Conservation (phyloP, 2,888 invertebrate species). For the Andrena dorsata region DNA sequence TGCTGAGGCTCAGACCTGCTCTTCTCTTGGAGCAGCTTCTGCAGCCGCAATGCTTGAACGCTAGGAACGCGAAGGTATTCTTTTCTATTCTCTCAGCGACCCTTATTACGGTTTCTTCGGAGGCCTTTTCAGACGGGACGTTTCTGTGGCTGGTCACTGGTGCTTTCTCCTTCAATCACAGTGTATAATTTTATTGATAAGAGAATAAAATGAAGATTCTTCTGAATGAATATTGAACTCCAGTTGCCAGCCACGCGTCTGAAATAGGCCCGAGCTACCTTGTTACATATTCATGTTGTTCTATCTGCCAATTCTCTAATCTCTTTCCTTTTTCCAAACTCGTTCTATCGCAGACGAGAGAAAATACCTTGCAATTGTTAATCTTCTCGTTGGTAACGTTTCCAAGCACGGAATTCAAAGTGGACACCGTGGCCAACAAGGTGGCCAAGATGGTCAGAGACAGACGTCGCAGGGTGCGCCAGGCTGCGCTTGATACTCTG, state of each 20-base stretch:
- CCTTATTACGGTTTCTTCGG: too few species aligned
- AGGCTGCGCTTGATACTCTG: conserved; percentile 92
- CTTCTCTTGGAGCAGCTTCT: conserved; percentile 86
- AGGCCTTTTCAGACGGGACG: too few species aligned
- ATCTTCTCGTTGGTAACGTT: conserved; percentile 92
- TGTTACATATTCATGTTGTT: too few species aligned
- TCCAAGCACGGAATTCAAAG: conserved; percentile 89
- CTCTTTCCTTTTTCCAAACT: neutral
- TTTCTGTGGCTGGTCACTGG: too few species aligned
- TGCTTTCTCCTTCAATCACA: too few species aligned
- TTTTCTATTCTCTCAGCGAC: neutral
- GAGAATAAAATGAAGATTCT: too few species aligned
- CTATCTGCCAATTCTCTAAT: neutral
- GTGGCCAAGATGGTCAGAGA: conserved; percentile 84
- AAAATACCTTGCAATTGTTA: conserved; percentile 91
- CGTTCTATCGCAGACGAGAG: conserved; percentile 86
- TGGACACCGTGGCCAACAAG: conserved; percentile 78
- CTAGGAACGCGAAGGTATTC: conserved; percentile 82
- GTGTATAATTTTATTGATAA: too few species aligned
- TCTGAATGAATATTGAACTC: too few species aligned
- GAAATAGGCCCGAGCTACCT: too few species aligned
- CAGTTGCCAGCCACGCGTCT: too few species aligned
- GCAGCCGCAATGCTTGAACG: conserved; percentile 83
- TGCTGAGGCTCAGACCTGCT: conserved; percentile 86
- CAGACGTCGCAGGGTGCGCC: conserved; percentile 91